Percentiles rank a stretch among this genome's conserved stretches.
These are phyloP conservation scores for Acromyrmex charruanus DNA, from an alignment of 1,140 invertebrate genomes.

Conservation along the genomic window DNA sequence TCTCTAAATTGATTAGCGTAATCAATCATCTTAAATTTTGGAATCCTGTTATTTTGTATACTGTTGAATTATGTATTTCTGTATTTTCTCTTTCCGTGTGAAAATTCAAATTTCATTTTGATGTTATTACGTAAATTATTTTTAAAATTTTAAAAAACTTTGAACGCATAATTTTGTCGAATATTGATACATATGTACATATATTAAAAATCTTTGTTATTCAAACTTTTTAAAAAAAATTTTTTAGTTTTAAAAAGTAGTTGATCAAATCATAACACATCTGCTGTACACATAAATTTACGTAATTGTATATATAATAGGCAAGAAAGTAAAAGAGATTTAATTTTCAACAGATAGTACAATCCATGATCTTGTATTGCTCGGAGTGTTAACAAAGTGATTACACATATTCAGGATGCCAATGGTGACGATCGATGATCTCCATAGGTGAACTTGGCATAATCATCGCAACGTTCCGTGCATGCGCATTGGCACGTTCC, in stretches of 20 bases:
- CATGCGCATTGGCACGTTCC: slow-evolving; percentile 5
- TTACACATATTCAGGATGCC: slow-evolving; percentile 29
- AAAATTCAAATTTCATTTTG: background rate
- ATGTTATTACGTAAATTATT: background rate
- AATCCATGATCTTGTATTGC: background rate
- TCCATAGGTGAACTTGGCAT: slow-evolving; percentile 32
- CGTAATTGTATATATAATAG: background rate
- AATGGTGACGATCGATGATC: slow-evolving; percentile 29
- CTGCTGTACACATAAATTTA: background rate
- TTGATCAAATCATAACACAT: background rate
- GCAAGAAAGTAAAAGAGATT: background rate
- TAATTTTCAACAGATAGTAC: background rate
- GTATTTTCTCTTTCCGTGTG: background rate
- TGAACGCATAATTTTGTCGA: too few species aligned
- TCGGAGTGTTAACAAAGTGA: slow-evolving; percentile 13
- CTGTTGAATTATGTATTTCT: background rate
- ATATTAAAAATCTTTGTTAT: background rate
- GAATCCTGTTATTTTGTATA: background rate
- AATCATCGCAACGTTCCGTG: slow-evolving; percentile 7
- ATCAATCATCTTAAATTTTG: background rate
- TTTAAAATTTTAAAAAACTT: too few species aligned
- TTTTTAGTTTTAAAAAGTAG: background rate
- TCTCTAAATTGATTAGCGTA: slow-evolving; percentile 5
- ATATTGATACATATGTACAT: too few species aligned
- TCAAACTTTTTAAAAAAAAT: background rate